These are phyloP conservation scores for Galeopsomyia nigrocyanea DNA, from an alignment of 2,888 invertebrate species.

Conservation along the genomic window DNA sequence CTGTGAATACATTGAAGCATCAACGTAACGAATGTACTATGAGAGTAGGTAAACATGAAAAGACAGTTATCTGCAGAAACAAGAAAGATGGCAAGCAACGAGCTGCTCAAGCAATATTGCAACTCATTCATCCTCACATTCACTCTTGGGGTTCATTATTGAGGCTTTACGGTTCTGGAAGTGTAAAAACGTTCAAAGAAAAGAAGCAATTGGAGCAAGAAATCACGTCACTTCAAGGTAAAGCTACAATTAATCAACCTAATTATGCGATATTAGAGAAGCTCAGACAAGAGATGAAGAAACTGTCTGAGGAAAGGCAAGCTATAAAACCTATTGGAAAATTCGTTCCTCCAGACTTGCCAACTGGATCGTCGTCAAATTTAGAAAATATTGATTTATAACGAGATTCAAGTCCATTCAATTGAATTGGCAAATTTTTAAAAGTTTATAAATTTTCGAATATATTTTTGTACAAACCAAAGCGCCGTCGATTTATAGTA, in stretches of 20 bases:
- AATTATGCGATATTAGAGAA: constrained; percentile 92
- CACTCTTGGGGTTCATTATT: constrained; percentile 94
- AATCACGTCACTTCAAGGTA: constrained; percentile 89
- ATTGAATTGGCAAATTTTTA: too few relatives aligned
- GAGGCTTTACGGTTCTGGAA: constrained; percentile 91
- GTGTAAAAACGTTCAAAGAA: constrained; percentile 91
- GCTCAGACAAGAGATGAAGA: constrained; percentile 84
- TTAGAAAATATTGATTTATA: constrained; percentile 84
- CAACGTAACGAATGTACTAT: constrained; percentile 95
- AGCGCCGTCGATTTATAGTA: too few relatives aligned
- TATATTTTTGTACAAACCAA: too few relatives aligned
- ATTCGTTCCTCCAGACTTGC: constrained; percentile 77
- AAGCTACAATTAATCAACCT: constrained; percentile 90
- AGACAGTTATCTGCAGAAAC: constrained; percentile 91
- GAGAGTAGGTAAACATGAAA: constrained; percentile 93
- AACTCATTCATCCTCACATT: constrained; percentile 94
- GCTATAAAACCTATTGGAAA: constrained; percentile 72
- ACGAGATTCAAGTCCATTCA: not conserved
- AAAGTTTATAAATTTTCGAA: too few relatives aligned
- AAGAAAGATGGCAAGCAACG: constrained; percentile 97
- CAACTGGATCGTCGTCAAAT: constrained; percentile 81
- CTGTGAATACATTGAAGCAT: constrained; percentile 88
- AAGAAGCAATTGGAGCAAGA: constrained; percentile 93
- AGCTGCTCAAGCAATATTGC: constrained; percentile 93
- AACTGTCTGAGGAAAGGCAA: constrained; percentile 76